Conservation (phyloP, 1,140 invertebrate genomes). For the Argopecten irradians region DNA sequence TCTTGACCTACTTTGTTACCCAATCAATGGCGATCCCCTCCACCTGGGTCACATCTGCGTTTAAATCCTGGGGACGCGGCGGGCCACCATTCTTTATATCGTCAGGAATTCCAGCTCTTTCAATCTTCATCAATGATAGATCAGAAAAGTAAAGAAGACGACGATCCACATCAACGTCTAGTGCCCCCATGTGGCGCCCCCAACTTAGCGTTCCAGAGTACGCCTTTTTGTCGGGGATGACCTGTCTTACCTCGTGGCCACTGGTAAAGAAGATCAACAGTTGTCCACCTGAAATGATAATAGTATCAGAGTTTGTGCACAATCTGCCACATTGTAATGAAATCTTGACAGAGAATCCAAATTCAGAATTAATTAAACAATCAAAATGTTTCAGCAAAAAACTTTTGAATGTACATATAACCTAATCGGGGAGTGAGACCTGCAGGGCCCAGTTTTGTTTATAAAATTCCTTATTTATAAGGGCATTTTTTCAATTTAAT, state of each 20-base stretch:
- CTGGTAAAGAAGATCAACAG: constrained; percentile 84
- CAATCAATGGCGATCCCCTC: constrained; percentile 93
- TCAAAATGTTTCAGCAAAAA: too few species aligned
- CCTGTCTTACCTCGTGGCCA: constrained; percentile 90
- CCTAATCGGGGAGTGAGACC: too few species aligned
- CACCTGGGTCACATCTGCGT: constrained; percentile 86
- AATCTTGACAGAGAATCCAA: too few species aligned
- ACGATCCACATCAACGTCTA: constrained; percentile 88
- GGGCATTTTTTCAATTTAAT: too few species aligned
- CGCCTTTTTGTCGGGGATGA: constrained; percentile 86
- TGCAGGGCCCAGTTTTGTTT: too few species aligned
- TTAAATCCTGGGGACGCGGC: constrained; percentile 90
- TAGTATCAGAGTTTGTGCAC: too few species aligned
- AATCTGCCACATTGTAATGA: too few species aligned
- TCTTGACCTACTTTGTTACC: constrained; percentile 82
- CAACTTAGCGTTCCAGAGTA: constrained; percentile 82
- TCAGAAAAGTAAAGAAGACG: constrained; percentile 96
- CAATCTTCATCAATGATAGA: constrained; percentile 91
- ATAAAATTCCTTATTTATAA: too few species aligned
- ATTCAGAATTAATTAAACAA: too few species aligned
- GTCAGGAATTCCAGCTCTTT: constrained; percentile 91
- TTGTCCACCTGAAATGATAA: constrained; percentile 54
- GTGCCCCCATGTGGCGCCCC: constrained; percentile 89
- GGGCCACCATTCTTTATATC: constrained; percentile 84
- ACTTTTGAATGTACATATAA: too few species aligned